Base-by-base conservation (phyloP, 2,113 vertebrate genomes). In the Chascanopsetta lugubris region DNA sequence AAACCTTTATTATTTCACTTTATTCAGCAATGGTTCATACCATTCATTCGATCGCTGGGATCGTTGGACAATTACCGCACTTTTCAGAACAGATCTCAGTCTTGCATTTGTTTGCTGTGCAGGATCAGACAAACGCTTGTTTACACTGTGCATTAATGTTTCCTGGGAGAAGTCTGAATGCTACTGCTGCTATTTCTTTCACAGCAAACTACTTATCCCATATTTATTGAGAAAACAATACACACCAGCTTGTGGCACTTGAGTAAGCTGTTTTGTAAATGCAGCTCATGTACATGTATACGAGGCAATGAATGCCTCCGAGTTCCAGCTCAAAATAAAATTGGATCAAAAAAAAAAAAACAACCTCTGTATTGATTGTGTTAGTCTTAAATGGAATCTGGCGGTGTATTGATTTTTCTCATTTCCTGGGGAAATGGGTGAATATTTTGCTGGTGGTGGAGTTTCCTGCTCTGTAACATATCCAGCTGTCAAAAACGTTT, bases 171-270 rank as follows among this genome's bases (percentile, higher is more conserved):
- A 11, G 7, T 6, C 26, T 12, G 10, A 17, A 32, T 5, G 5
- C 6, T 9, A 17, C 18, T 20, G 8, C 7, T 15, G 8, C 20
- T 29, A 0, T 8, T 21, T 5, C 58, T 18, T 58, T 38, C 36
- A n/a, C 55, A 40, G 2, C 56, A 20, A 4, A 1, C 3, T 34
- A 5, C 13, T 22, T 26, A 24, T n/a, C 53, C 30, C 12, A 57
- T 53, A 27, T 78, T 73, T 86, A 79, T 71, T 77, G 26, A 72
- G 61, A 67, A 77, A 70, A 85, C 17, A 21, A 72, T 60, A 66
- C 4, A 55, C 53, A 69, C 13, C 50, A 54, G 60, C 27, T 56
- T 79, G 77, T 87, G 85, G 79, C 85, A 88, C 81, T 87, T 83
- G 0, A 79, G 69, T 26, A 66, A 27, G 43, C 3, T 69, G 20